Evolutionary conservation across 2,888 invertebrate genomes (phyloP), one percentile per base, ranked within the genome.

Genomic region (Ochlodes sylvanus): DNA sequence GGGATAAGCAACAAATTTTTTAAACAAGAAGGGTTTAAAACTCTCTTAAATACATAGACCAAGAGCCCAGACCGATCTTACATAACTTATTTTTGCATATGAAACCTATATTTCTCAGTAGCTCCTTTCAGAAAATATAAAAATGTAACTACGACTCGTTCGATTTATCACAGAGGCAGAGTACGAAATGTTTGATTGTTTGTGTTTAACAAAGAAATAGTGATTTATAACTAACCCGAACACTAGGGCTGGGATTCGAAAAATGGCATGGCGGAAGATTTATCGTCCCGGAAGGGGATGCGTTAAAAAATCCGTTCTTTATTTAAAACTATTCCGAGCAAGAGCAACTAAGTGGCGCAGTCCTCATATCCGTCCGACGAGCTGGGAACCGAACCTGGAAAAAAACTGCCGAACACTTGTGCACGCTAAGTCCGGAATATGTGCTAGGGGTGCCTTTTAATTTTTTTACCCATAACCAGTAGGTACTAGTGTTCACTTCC

Each of bases 391-490:
- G 77, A 85, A 84, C 72, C 69, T 67, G 73, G 71, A 63, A 76
- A 85, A 85, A 84, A 84, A 83, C 72, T 68, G 19, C 50, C 41
- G 75, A 74, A 80, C 82, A 86, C 87, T 87, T 87, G 84, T 78
- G 83, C 84, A 82, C 85, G 81, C 70, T 66, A 68, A 70, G 69
- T 70, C 70, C 74, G 77, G 84, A 83, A 83, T 82, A 79, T 79
- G 74, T 78, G 71, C 74, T 75, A 74, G 77, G 84, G 87, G 83
- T 81, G 82, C 77, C 77, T 79, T 81, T 85, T 78, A 74, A 72
- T 72, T 73, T 78, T 78, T 83, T 82, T 82, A 80, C 74, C 72
- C 52, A 56, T 69, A 72, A 72, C 61, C 69, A 70, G 63, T 73
- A 76, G 73, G 72, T 77, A 83, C 82, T 84, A 78, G 70, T 76